Evolutionary conservation across 2,113 vertebrate genomes (phyloP).

Genomic region (Rhinichthys klamathensis): DNA sequence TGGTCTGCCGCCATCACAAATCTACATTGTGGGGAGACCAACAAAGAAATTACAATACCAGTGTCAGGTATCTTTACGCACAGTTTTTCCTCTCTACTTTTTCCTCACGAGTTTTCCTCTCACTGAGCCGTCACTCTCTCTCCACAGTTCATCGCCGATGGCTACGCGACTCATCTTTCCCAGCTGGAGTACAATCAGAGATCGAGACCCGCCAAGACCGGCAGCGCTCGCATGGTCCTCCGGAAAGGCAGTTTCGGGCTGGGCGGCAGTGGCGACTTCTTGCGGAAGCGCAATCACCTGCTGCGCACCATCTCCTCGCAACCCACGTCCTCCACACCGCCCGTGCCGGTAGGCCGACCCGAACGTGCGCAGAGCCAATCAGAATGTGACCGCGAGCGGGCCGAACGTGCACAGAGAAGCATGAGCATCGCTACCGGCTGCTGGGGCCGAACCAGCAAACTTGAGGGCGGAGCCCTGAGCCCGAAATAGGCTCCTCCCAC

Average conservation of each 20-base stretch:
- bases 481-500: conserved; percentile 66
- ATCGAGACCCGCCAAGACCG: conserved; percentile 87
- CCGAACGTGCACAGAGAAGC: conserved; percentile 86
- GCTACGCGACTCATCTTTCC: conserved; percentile 93
- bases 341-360: conserved; percentile 71
- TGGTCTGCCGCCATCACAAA: conserved; percentile 89
- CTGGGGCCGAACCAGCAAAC: conserved; percentile 88
- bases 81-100: background rate
- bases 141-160: conserved; percentile 91
- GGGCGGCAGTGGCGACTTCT: conserved; percentile 88
- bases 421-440: conserved; percentile 93
- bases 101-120: background rate
- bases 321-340: conserved; percentile 64
- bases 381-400: conserved; percentile 81
- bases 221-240: conserved; percentile 89
- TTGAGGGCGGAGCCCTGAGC: conserved; percentile 72
- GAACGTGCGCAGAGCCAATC: conserved; percentile 92
- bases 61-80: conserved; percentile 84
- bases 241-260: conserved; percentile 96
- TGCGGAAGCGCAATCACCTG: conserved; percentile 94
- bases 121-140: conserved; percentile 11
- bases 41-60: conserved; percentile 96
- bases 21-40: conserved; percentile 95
- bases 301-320: conserved; percentile 93
- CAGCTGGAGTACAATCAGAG: conserved; percentile 95